Percentiles rank a stretch among this genome's conserved stretches.
These are phyloP conservation scores for Equus przewalskii DNA, from an alignment of 2,113 vertebrate genomes.

Conservation along the genomic window DNA sequence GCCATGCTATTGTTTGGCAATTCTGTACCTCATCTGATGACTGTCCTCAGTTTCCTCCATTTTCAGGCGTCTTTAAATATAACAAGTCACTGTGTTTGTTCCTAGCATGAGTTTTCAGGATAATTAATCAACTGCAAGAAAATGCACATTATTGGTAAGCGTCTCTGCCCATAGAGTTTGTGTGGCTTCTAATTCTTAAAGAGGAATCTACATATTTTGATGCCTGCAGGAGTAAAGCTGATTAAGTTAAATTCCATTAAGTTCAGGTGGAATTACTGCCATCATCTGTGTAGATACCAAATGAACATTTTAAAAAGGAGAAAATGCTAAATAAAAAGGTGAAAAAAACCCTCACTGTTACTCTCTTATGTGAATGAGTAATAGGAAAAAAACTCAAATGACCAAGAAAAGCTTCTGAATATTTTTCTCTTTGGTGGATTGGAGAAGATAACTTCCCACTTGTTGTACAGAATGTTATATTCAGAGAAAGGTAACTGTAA, in stretches of 20 bases:
- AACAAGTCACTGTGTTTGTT: background rate
- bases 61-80: background rate
- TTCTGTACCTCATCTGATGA: conserved; percentile 7
- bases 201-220: background rate
- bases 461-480: background rate
- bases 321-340: background rate
- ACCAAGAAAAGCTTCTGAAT: background rate
- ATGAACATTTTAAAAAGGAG: background rate
- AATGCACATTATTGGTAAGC: background rate
- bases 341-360: background rate
- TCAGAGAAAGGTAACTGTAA: background rate
- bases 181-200: conserved; percentile 40
- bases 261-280: conserved; percentile 71
- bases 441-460: background rate
- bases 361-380: background rate
- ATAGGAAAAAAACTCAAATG: background rate
- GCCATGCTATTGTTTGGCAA: background rate
- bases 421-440: background rate
- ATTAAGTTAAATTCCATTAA: conserved; percentile 28
- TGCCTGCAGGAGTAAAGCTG: background rate
- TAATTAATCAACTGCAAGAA: conserved; percentile 37
- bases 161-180: background rate
- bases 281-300: conserved; percentile 42
- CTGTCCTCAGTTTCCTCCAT: conserved; percentile 28
- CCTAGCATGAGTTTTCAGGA: conserved; percentile 5